Percentiles rank a stretch among this genome's conserved stretches.
These are phyloP conservation scores for Oreortyx pictus DNA, from an alignment of 2,797 vertebrate genomes.

Conservation along the genomic window DNA sequence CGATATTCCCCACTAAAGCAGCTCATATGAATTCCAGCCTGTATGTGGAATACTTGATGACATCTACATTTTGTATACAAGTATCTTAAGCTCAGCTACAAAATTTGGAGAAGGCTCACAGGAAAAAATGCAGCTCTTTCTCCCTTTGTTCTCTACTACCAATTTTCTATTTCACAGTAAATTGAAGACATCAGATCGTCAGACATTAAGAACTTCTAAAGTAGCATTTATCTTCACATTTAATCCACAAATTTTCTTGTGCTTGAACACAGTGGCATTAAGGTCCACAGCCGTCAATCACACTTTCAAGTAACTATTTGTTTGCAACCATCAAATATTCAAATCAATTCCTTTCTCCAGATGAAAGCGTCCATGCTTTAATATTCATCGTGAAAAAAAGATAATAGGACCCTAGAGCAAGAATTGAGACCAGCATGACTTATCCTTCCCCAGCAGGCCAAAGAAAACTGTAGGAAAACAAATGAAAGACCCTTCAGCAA, in stretches of 20 bases:
- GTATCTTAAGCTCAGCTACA: not conserved
- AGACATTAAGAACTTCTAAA: not conserved
- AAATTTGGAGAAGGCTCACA: not conserved
- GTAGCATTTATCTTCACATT: not conserved
- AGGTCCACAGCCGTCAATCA: not conserved
- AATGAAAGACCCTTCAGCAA: not conserved
- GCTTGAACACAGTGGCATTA: not conserved
- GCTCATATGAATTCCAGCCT: not conserved
- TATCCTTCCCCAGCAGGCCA: not conserved
- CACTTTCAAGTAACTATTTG: not conserved
- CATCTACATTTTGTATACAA: not conserved
- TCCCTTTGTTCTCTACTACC: not conserved
- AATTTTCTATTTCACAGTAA: not conserved
- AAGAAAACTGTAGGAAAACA: slow-evolving; percentile 1
- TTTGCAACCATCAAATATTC: not conserved
- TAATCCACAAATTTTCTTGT: not conserved
- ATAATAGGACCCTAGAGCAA: not conserved
- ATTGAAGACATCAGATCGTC: not conserved
- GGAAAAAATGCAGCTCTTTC: not conserved
- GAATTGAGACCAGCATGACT: not conserved
- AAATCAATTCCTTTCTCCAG: not conserved
- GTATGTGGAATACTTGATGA: not conserved
- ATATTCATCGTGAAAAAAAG: not conserved
- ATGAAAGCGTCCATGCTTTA: not conserved
- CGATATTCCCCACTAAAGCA: too few species aligned